Evolutionary conservation across 64 coral and sea anemone genomes (phyloP).

Genomic region (Acropora yongei): DNA sequence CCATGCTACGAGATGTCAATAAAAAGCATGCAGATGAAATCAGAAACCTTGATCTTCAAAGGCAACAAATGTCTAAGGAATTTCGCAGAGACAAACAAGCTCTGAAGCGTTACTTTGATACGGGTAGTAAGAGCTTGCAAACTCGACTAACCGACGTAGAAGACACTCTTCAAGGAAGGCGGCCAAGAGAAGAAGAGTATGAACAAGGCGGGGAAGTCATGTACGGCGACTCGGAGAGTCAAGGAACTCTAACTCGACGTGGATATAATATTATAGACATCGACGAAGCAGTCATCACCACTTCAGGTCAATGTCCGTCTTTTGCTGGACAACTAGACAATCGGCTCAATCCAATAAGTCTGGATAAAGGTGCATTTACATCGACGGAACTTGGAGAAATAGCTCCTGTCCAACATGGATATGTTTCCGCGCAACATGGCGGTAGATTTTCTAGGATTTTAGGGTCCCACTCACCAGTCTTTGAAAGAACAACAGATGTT

Average conservation of each 20-base stretch:
- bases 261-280: neutral
- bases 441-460: neutral
- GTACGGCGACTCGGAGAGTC: neutral
- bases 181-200: neutral
- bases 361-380: too few species aligned
- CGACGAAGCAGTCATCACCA: neutral
- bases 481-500: neutral
- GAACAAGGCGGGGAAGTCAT: neutral
- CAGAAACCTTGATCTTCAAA: conserved; percentile 74
- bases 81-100: conserved; percentile 51
- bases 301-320: neutral
- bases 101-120: conserved; percentile 65
- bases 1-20: conserved; percentile 51
- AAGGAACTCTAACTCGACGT: neutral
- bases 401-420: neutral
- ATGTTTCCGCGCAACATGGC: neutral
- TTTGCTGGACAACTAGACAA: neutral
- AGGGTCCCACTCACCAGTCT: neutral
- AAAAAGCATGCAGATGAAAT: conserved; percentile 76
- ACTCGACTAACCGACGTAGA: conserved; percentile 22
- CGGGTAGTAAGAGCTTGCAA: conserved; percentile 53
- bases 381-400: neutral
- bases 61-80: neutral
- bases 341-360: too few species aligned
- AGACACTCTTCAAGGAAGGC: conserved; percentile 18